Conservation (phyloP, 2,797 vertebrate genomes). For the Chelon labrosus region DNA sequence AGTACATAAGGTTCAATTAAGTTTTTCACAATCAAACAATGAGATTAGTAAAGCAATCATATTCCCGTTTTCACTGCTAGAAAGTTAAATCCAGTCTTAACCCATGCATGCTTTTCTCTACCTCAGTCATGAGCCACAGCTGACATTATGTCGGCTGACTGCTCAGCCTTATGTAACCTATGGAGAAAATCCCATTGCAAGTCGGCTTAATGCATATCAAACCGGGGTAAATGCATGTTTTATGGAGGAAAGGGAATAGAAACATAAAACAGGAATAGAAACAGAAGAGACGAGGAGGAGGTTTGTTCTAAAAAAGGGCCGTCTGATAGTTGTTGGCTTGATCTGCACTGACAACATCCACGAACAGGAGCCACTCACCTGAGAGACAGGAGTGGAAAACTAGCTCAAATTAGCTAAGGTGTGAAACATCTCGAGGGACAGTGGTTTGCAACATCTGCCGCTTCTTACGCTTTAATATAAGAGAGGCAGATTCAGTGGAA, state of each 20-base stretch:
- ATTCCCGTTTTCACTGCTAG: slow-evolving; percentile 9
- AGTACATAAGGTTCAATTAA: neutral
- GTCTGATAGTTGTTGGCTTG: slow-evolving; percentile 2
- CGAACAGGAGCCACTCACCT: slow-evolving; percentile 20
- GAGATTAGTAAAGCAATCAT: slow-evolving; percentile 27
- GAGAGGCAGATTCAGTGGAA: slow-evolving; percentile 56
- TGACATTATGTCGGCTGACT: slow-evolving; percentile 52
- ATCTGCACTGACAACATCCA: slow-evolving; percentile 4
- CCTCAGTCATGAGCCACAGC: slow-evolving; percentile 34
- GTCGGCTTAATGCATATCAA: slow-evolving; percentile 30
- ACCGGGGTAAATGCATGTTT: slow-evolving; percentile 33
- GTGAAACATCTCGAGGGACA: slow-evolving; percentile 63
- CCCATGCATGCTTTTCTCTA: slow-evolving; percentile 24
- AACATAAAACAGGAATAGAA: neutral
- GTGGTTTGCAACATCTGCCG: slow-evolving; percentile 64
- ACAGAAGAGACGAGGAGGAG: neutral
- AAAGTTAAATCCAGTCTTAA: slow-evolving; percentile 40
- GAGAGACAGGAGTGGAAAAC: slow-evolving; percentile 46
- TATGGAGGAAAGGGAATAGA: neutral
- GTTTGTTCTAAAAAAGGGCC: neutral
- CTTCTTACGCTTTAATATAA: slow-evolving; percentile 67
- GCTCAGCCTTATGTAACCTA: slow-evolving; percentile 43
- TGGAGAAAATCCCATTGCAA: slow-evolving; percentile 37
- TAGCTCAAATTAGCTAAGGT: slow-evolving; percentile 54
- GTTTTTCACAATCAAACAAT: slow-evolving; percentile 33